phyloP scores from a whole-genome alignment of 2,797 vertebrate genomes.

The Cynodonichthys magdalenae region DNA sequence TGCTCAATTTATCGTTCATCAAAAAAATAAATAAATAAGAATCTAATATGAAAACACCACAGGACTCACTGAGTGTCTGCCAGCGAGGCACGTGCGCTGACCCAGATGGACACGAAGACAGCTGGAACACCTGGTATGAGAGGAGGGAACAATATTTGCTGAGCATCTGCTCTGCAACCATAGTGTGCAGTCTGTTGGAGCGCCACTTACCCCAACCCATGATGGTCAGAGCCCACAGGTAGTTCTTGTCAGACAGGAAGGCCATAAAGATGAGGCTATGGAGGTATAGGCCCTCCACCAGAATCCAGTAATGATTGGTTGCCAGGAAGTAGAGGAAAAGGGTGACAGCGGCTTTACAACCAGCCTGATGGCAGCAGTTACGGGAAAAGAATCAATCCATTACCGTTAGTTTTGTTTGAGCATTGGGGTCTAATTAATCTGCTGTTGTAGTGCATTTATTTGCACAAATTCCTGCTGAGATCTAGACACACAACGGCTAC shows the following conservation, averaged over 20 bases:
- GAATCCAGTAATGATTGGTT: constrained; percentile 95
- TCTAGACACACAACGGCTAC: background rate
- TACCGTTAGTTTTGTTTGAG: background rate
- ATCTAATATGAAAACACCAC: background rate
- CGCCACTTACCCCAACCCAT: constrained; percentile 89
- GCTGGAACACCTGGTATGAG: constrained; percentile 84
- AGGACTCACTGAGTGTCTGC: constrained; percentile 91
- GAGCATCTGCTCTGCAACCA: background rate
- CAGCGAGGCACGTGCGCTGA: constrained; percentile 88
- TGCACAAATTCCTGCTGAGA: background rate
- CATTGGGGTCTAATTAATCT: background rate
- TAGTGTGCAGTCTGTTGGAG: background rate
- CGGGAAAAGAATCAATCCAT: constrained; percentile 1
- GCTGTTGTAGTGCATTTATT: background rate
- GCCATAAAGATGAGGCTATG: constrained; percentile 96
- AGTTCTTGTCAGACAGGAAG: constrained; percentile 91
- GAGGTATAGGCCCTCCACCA: constrained; percentile 92
- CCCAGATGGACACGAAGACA: constrained; percentile 92
- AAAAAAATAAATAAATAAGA: background rate
- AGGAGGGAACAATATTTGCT: background rate
- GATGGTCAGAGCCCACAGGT: constrained; percentile 90
- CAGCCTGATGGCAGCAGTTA: constrained; percentile 75
- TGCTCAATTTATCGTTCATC: background rate
- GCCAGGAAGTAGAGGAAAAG: constrained; percentile 94
- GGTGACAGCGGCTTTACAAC: constrained; percentile 90